Evolutionary conservation across 2,113 vertebrate species (phyloP), one percentile per base, ranked within the genome.

Genomic region (Malurus melanocephalus): DNA sequence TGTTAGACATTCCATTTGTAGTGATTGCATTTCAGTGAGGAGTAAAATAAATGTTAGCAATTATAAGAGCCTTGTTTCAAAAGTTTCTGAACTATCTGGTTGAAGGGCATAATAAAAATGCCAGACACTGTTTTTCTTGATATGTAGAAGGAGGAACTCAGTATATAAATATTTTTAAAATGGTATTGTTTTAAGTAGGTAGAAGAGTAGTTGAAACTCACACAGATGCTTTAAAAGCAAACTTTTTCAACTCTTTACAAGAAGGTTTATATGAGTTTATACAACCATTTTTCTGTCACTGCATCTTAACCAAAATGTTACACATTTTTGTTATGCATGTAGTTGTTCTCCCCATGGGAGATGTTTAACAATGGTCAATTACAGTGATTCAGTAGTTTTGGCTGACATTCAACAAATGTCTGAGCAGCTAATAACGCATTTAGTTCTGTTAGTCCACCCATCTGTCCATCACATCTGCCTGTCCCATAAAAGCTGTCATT

Each of bases 401-500:
- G 73, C 90, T 96, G 91, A 94, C 88, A 78, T 95, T 92, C 93
- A 96, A 80, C 71, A 93, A 94, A 90, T 93, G 73, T 94, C 88
- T 95, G 87, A 94, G 81, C 52, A 93, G 83, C 85, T 96, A 96
- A 94, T 95, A 96, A 93, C 13, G 80, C 55, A 87, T 49, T 96
- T 95, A 93, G 80, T 91, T 95, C 80, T 81, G 64, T 94, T 90
- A 93, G 93, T 94, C 80, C 52, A 84, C 79, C 90, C 89, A 90
- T 96, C 94, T 97, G 95, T 95, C 94, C 84, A 89, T 91, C 89
- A 93, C 92, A 95, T 94, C 92, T 96, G 93, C 52, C 92, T 74
- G 35, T 91, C 59, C 65, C 93, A 75, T 84, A 87, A 95, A 94
- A 71, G 28, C 60, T 95, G 81, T 92, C 85, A 92, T 82, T 93